Evolutionary conservation across 2,888 invertebrate genomes (phyloP).

Genomic region (Stomorhina lunata): DNA sequence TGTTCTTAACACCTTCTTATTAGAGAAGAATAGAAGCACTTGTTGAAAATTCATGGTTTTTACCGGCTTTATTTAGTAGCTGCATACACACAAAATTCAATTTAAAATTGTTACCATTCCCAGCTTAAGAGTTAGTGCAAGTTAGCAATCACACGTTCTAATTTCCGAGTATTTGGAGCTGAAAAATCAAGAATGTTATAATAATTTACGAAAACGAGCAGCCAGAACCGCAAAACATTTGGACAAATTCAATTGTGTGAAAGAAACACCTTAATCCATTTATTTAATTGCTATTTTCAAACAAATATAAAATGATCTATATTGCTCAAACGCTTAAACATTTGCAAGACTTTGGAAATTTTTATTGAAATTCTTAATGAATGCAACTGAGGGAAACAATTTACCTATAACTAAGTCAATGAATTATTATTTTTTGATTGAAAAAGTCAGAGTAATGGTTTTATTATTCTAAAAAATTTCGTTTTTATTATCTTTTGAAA

Average conservation of each 20-base stretch:
- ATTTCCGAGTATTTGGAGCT: conserved; percentile 47
- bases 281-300: neutral
- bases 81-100: conserved; percentile 46
- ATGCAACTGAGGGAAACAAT: neutral
- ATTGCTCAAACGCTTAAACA: neutral
- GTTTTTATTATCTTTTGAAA: neutral
- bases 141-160: conserved; percentile 62
- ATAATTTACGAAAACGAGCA: neutral
- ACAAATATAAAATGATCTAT: neutral
- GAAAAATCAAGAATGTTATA: conserved; percentile 17
- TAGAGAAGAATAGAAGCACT: neutral
- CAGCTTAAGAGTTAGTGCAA: neutral
- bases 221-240: neutral
- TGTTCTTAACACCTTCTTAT: conserved; percentile 38
- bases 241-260: neutral
- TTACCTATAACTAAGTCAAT: neutral
- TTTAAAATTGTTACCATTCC: conserved; percentile 26
- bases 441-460: neutral
- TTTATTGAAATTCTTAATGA: neutral
- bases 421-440: conserved; percentile 10
- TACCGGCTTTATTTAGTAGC: conserved; percentile 17
- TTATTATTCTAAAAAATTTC: neutral
- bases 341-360: neutral
- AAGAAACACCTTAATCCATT: neutral
- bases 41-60: conserved; percentile 2